Percentiles rank a stretch among this genome's conserved stretches.
phyloP scores from a whole-genome alignment of 2,797 vertebrate species.

The Momotus momota region DNA sequence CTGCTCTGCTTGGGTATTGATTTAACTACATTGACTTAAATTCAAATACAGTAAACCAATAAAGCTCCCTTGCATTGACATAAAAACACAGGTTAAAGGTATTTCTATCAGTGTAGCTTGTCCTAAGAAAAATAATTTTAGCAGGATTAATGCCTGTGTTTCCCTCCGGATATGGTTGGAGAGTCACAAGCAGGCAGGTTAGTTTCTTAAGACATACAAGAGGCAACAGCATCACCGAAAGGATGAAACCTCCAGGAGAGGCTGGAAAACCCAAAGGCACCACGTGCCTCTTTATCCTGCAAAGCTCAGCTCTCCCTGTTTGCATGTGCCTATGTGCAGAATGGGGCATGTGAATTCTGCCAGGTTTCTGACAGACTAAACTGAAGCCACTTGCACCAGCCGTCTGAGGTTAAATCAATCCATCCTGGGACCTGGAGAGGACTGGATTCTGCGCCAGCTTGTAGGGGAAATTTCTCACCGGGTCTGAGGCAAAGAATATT shows the following conservation, averaged over 20 bases:
- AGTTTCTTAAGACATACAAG: not conserved
- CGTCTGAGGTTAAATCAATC: not conserved
- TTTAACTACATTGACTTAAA: constrained; percentile 14
- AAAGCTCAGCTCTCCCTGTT: not conserved
- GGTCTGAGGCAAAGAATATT: constrained; percentile 18
- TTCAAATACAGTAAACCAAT: not conserved
- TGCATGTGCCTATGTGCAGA: not conserved
- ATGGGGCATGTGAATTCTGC: not conserved
- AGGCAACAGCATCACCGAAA: not conserved
- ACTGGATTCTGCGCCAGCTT: not conserved
- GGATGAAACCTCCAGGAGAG: not conserved
- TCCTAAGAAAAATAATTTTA: not conserved
- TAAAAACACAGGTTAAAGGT: not conserved
- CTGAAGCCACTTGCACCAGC: not conserved
- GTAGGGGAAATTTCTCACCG: not conserved
- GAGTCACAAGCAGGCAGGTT: not conserved
- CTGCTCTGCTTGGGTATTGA: not conserved
- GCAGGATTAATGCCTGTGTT: not conserved
- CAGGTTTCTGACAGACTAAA: not conserved
- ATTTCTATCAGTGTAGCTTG: not conserved
- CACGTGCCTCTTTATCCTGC: not conserved
- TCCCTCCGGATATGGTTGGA: not conserved
- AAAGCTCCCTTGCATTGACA: not conserved
- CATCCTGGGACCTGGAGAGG: not conserved
- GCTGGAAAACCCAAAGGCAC: not conserved